phyloP scores from a whole-genome alignment of 1,140 invertebrate species.

The Propsilocerus akamusi region DNA sequence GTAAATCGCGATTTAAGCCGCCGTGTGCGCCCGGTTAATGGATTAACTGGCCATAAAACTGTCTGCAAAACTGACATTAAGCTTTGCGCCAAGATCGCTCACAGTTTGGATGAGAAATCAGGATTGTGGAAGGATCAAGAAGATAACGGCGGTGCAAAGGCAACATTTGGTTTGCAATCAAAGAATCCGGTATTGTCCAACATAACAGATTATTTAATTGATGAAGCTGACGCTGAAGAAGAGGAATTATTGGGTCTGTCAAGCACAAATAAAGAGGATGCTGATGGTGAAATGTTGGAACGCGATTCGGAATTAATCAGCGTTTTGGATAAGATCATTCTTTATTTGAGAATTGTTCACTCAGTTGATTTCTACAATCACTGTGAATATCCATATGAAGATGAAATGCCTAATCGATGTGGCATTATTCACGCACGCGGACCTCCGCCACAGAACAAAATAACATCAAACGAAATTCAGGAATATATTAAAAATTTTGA shows the following conservation, averaged over 20 bases:
- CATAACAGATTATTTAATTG: constrained; percentile 95
- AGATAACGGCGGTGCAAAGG: constrained; percentile 4
- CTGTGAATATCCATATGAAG: constrained; percentile 97
- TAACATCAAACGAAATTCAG: constrained; percentile 44
- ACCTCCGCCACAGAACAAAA: constrained; percentile 58
- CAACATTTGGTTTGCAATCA: constrained; percentile 62
- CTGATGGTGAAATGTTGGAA: constrained; percentile 41
- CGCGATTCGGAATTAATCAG: constrained; percentile 56
- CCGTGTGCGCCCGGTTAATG: constrained; percentile 81
- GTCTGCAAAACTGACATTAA: constrained; percentile 86
- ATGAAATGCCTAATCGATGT: constrained; percentile 98
- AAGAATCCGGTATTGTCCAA: constrained; percentile 93
- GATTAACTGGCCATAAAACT: constrained; percentile 77
- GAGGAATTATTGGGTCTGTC: constrained; percentile 79
- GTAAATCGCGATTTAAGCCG: constrained; percentile 86
- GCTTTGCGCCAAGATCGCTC: constrained; percentile 84
- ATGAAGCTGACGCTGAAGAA: constrained; percentile 96
- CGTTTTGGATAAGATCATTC: constrained; percentile 56
- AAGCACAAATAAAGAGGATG: constrained; percentile 30
- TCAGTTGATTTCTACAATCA: constrained; percentile 99
- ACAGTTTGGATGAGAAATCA: constrained; percentile 75
- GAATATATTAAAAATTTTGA: constrained; percentile 69
- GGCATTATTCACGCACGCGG: constrained; percentile 95
- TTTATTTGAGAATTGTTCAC: constrained; percentile 93
- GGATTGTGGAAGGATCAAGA: constrained; percentile 44